These are phyloP conservation scores for Drosophila arizonae DNA, from an alignment of 1,140 invertebrate species.

Conservation along the genomic window DNA sequence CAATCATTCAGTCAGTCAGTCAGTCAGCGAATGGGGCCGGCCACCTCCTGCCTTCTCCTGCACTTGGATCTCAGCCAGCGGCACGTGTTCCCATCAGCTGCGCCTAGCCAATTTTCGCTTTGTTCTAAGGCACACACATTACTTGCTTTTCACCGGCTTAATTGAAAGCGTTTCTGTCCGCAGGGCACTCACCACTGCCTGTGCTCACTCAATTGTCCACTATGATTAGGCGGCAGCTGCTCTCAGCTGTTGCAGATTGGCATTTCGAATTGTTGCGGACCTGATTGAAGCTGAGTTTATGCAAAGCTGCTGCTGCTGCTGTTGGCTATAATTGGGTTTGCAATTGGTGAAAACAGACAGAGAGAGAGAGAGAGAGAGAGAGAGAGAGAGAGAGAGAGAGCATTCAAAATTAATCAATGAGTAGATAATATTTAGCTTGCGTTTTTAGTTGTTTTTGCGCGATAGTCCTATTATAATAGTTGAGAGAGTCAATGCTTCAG, in stretches of 20 bases:
- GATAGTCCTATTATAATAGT: no score
- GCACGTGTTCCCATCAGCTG: conserved; percentile 37
- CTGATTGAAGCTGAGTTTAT: conserved; percentile 1
- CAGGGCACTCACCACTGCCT: not conserved
- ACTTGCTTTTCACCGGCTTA: conserved; percentile 59
- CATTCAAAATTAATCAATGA: not conserved
- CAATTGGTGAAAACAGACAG: not conserved
- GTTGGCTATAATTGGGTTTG: not conserved
- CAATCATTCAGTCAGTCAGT: conserved; percentile 14
- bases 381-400: not conserved
- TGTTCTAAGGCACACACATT: conserved; percentile 59
- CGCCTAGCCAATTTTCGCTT: conserved; percentile 55
- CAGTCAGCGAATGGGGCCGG: not conserved
- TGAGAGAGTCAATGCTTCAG: no score
- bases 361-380: not conserved
- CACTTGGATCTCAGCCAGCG: conserved; percentile 13
- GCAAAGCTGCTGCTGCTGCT: conserved; percentile 1
- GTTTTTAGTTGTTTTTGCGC: no score
- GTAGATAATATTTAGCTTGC: no score
- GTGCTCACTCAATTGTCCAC: conserved; percentile 51
- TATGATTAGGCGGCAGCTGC: conserved; percentile 43
- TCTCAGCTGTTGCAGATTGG: conserved; percentile 18
- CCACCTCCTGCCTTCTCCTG: conserved; percentile 1
- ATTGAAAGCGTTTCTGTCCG: conserved; percentile 48
- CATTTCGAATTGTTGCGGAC: conserved; percentile 13